Base-by-base conservation (phyloP, 2,113 vertebrate species). In the Chaetura pelagica region DNA sequence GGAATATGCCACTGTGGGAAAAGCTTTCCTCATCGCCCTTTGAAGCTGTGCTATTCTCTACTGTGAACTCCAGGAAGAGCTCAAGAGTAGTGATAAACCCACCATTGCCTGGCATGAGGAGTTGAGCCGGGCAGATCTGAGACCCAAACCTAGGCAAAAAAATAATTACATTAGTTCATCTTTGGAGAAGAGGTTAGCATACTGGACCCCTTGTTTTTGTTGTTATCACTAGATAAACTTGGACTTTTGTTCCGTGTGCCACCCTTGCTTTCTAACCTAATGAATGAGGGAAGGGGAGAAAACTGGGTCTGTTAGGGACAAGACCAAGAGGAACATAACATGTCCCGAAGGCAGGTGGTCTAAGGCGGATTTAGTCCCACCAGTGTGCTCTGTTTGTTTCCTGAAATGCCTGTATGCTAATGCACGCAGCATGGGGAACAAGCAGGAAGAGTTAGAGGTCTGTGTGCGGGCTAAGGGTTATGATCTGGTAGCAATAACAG, bases 81-180 rank as follows among this genome's bases (percentile, higher is more conserved):
- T 82, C 17, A 38, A 79, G 20, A 22, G 42, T 59, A 61, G n/a
- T 0, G 2, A n/a, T 44, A 18, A 64, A 3, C 23, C 69, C 21
- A 30, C 2, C 10, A 19, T 58, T 52, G 14, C 24, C 12, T 48
- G 24, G 17, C 2, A 1, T 0, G 0, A 87, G 7, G 15, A 67
- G 42, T 16, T 32, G n/a, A 78, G 2, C 6, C 62, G 27, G 3
- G 2, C 3, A 2, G 13, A 78, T 72, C 19, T 48, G 32, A 75
- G 42, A 38, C 59, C 40, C 15, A 82, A 59, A 83, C 5, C 17
- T 18, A 52, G 16, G 24, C 17, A 22, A 24, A 59, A 51, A 21
- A 7, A 20, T 5, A 30, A 21, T 64, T 29, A n/a, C 23, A 34
- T 57, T 49, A 30, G 48, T 82, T 54, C 14, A 4, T 46, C 42